Percentiles rank a stretch among this genome's conserved stretches.
These are phyloP conservation scores for Apogon talboti DNA, from an alignment of 2,797 vertebrate genomes.

Conservation along the genomic window DNA sequence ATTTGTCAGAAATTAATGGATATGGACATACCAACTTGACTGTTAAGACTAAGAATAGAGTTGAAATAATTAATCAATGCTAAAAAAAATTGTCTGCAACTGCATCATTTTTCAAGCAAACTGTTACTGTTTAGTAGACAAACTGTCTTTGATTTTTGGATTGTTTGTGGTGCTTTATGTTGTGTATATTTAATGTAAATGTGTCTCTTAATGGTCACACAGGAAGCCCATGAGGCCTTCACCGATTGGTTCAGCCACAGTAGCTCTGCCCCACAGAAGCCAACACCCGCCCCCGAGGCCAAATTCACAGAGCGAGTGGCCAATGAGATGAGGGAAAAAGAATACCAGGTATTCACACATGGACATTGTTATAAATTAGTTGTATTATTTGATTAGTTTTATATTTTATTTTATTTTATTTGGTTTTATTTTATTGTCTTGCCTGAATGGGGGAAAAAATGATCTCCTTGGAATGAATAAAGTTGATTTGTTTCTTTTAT, in stretches of 20 bases:
- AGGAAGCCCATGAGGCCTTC: slow-evolving; percentile 90
- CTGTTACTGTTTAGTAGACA: no score
- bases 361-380: neutral
- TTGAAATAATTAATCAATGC: no score
- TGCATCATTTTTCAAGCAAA: no score
- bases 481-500: no score
- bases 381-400: neutral
- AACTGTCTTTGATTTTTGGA: no score
- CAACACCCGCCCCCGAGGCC: slow-evolving; percentile 85
- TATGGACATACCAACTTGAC: neutral
- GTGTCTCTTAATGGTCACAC: neutral
- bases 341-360: slow-evolving; percentile 87
- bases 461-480: no score
- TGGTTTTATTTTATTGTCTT: no score
- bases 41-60: no score
- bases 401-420: no score
- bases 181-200: neutral
- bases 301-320: slow-evolving; percentile 96
- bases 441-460: no score
- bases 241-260: slow-evolving; percentile 97
- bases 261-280: slow-evolving; percentile 92
- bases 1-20: neutral
- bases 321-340: slow-evolving; percentile 94
- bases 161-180: no score
- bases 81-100: no score